phyloP scores from a whole-genome alignment of 2,888 invertebrate genomes.

The Thecocarcelia acutangulata region DNA sequence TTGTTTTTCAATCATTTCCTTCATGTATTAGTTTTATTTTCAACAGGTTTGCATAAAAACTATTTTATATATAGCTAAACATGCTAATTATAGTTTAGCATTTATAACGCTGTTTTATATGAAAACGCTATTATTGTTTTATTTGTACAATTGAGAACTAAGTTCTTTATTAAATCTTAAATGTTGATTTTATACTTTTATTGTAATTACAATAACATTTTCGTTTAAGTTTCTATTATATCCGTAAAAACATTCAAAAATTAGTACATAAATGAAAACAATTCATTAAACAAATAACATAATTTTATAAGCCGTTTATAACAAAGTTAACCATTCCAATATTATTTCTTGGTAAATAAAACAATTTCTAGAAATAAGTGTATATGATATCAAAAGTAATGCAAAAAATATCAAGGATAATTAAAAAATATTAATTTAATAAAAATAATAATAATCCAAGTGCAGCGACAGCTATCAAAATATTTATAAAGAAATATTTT shows the following conservation, averaged over 20 bases:
- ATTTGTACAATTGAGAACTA: constrained; percentile 41
- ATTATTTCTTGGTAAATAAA: constrained; percentile 1
- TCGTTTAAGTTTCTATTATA: constrained; percentile 7
- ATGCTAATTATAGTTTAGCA: constrained; percentile 1
- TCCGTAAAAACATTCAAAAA: background rate
- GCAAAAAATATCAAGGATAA: constrained; percentile 42
- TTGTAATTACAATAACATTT: constrained; percentile 18
- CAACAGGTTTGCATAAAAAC: constrained; percentile 5
- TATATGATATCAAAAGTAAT: constrained; percentile 42
- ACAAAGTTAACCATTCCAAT: constrained; percentile 58
- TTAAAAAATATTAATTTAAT: constrained; percentile 13
- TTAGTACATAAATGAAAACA: constrained; percentile 11
- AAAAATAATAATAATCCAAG: constrained; percentile 18
- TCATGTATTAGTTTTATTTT: constrained; percentile 6
- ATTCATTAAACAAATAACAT: background rate
- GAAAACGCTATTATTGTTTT: constrained; percentile 4
- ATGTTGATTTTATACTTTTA: constrained; percentile 43
- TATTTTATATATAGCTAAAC: background rate
- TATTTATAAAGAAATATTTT: constrained; percentile 37
- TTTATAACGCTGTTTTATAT: constrained; percentile 22
- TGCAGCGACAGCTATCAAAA: constrained; percentile 46
- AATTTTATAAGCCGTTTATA: constrained; percentile 44
- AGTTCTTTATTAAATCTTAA: constrained; percentile 38
- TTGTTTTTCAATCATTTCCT: constrained; percentile 31
- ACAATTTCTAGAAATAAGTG: constrained; percentile 14